Evolutionary conservation across 2,888 invertebrate species (phyloP).

Genomic region (Cinara cedri): DNA sequence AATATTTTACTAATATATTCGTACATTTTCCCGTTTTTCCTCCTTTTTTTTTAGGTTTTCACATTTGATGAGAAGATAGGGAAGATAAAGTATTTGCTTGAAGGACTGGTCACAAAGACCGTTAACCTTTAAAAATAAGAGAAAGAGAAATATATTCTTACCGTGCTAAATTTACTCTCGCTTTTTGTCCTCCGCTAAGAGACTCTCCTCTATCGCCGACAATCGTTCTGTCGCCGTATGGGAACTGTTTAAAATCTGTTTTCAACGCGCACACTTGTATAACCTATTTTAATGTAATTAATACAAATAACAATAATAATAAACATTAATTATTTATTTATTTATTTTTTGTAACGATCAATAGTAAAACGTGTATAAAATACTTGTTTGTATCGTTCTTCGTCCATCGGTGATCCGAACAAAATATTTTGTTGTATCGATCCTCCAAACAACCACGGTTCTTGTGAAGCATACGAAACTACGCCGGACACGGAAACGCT

Average conservation of each 20-base stretch:
- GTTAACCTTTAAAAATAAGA: too few species aligned
- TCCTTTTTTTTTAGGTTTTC: neutral
- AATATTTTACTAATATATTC: too few species aligned
- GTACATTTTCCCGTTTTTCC: too few species aligned
- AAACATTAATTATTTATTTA: neutral
- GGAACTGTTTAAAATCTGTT: constrained; percentile 76
- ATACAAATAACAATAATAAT: constrained; percentile 28
- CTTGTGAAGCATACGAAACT: constrained; percentile 81
- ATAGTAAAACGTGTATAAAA: neutral
- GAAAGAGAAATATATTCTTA: constrained; percentile 58
- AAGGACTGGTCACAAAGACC: too few species aligned
- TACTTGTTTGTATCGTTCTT: constrained; percentile 71
- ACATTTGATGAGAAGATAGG: too few species aligned
- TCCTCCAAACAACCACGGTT: constrained; percentile 84
- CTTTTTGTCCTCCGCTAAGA: constrained; percentile 85
- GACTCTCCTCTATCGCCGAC: constrained; percentile 87
- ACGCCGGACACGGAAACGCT: constrained; percentile 71
- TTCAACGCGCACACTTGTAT: constrained; percentile 75
- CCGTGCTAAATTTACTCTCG: constrained; percentile 69
- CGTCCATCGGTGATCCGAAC: constrained; percentile 80
- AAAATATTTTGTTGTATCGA: constrained; percentile 90
- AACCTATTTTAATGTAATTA: constrained; percentile 65
- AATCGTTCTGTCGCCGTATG: constrained; percentile 80
- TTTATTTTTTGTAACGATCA: neutral
- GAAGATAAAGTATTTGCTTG: too few species aligned